Evolutionary conservation across 2,888 invertebrate genomes (phyloP).

Genomic region (Epinotia demarniana): DNA sequence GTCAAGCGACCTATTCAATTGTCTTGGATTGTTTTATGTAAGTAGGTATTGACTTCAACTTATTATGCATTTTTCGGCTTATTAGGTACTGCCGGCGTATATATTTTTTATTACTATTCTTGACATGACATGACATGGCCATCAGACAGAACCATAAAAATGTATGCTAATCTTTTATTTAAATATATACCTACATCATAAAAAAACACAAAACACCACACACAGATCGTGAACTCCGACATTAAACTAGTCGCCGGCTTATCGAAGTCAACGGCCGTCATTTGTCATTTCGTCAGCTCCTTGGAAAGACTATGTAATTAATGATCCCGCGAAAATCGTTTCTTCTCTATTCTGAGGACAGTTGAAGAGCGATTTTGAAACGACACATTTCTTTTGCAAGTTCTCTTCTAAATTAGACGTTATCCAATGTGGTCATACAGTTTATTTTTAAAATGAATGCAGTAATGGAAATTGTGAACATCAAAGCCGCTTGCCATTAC

Average conservation of each 20-base stretch:
- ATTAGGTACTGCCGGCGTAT: too few relatives aligned
- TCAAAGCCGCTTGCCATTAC: background rate
- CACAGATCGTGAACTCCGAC: slow-evolving; percentile 5
- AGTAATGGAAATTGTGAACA: background rate
- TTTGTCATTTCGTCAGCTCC: slow-evolving; percentile 38
- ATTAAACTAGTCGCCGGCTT: slow-evolving; percentile 30
- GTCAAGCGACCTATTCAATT: too few relatives aligned
- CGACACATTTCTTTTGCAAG: background rate
- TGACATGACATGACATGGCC: too few relatives aligned
- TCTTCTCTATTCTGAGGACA: slow-evolving; percentile 32
- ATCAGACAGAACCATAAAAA: background rate
- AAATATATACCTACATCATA: background rate
- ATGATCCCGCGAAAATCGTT: slow-evolving; percentile 22
- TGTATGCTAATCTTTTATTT: slow-evolving; percentile 4
- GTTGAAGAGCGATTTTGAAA: background rate
- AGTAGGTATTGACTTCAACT: too few relatives aligned
- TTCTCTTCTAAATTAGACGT: background rate
- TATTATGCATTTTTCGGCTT: too few relatives aligned
- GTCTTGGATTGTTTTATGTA: too few relatives aligned
- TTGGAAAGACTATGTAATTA: slow-evolving; percentile 32
- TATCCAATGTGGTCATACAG: background rate
- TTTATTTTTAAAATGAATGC: background rate
- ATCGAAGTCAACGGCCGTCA: slow-evolving; percentile 35
- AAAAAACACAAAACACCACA: background rate
- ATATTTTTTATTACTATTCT: too few relatives aligned